A percentile compares a stretch with the other conserved stretches of the same genome.
phyloP scores from a whole-genome alignment of 1,140 invertebrate species.

The Asbolus verrucosus region DNA sequence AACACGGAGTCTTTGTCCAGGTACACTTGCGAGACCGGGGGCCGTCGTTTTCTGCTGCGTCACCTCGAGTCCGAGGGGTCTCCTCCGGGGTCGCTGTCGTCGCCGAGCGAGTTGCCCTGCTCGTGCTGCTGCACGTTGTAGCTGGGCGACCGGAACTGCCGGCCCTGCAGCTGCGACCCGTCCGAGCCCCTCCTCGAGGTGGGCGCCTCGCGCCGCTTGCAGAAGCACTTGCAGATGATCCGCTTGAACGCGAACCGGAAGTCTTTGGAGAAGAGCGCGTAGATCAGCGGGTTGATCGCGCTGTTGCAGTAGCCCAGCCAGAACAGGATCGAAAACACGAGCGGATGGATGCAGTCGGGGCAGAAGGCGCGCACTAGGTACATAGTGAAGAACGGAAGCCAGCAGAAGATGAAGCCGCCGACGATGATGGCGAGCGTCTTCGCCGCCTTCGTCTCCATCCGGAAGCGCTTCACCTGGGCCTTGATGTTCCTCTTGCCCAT shows the following conservation, averaged over 20 bases:
- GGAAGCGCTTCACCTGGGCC: slow-evolving; percentile 81
- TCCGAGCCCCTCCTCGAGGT: slow-evolving; percentile 73
- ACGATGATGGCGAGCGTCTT: slow-evolving; percentile 95
- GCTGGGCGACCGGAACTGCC: slow-evolving; percentile 67
- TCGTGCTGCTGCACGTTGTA: slow-evolving; percentile 64
- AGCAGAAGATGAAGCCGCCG: slow-evolving; percentile 93
- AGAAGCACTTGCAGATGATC: slow-evolving; percentile 88
- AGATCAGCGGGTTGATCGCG: slow-evolving; percentile 93
- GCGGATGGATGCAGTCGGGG: slow-evolving; percentile 80
- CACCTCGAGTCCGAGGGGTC: slow-evolving; percentile 70
- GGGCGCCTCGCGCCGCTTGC: slow-evolving; percentile 66
- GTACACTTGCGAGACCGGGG: slow-evolving; percentile 39
- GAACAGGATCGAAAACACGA: slow-evolving; percentile 91
- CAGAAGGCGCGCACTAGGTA: slow-evolving; percentile 90
- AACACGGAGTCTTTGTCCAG: slow-evolving; percentile 56
- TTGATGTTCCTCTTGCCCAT: slow-evolving; percentile 90
- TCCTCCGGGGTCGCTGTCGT: slow-evolving; percentile 68
- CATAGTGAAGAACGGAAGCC: slow-evolving; percentile 95
- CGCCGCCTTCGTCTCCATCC: slow-evolving; percentile 93
- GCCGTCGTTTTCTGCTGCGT: slow-evolving; percentile 62
- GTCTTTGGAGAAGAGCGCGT: slow-evolving; percentile 92
- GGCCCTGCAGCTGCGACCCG: slow-evolving; percentile 71
- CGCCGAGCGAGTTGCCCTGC: slow-evolving; percentile 65
- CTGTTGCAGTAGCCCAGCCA: slow-evolving; percentile 98
- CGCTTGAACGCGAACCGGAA: slow-evolving; percentile 91